phyloP scores from a whole-genome alignment of 2,797 vertebrate species.

The Sitta carolinensis region DNA sequence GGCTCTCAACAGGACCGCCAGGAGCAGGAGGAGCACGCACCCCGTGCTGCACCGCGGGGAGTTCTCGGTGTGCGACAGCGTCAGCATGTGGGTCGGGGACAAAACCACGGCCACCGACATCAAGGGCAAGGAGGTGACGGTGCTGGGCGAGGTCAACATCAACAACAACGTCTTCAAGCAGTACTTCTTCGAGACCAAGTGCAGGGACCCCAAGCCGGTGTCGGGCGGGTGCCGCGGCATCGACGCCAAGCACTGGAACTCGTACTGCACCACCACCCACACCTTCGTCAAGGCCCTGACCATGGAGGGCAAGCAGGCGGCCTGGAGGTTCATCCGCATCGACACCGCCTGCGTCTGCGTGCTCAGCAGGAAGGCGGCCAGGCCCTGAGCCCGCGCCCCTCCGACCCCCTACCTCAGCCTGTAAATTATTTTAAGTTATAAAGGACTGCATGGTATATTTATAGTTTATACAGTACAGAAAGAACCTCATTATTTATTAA shows the following conservation, averaged over 20 bases:
- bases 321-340: constrained; percentile 95
- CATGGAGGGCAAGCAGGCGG: constrained; percentile 88
- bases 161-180: constrained; percentile 95
- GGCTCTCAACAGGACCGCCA: constrained; percentile 75
- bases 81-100: constrained; percentile 94
- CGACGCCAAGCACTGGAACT: constrained; percentile 96
- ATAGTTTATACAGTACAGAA: constrained; percentile 97
- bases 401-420: constrained; percentile 87
- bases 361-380: constrained; percentile 88
- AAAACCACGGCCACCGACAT: constrained; percentile 97
- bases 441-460: constrained; percentile 95
- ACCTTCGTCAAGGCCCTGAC: constrained; percentile 96
- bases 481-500: constrained; percentile 97
- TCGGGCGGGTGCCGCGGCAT: constrained; percentile 90
- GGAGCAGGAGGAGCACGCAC: constrained; percentile 79
- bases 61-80: constrained; percentile 95
- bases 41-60: constrained; percentile 87
- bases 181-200: constrained; percentile 98
- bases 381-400: neutral
- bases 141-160: constrained; percentile 91
- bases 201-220: constrained; percentile 80
- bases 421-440: constrained; percentile 96
- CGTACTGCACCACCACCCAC: constrained; percentile 96
- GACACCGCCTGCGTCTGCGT: constrained; percentile 97
- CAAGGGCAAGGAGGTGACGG: constrained; percentile 92